These are phyloP conservation scores for Perizoma affinitatum DNA, from an alignment of 2,888 invertebrate species.

Conservation along the genomic window DNA sequence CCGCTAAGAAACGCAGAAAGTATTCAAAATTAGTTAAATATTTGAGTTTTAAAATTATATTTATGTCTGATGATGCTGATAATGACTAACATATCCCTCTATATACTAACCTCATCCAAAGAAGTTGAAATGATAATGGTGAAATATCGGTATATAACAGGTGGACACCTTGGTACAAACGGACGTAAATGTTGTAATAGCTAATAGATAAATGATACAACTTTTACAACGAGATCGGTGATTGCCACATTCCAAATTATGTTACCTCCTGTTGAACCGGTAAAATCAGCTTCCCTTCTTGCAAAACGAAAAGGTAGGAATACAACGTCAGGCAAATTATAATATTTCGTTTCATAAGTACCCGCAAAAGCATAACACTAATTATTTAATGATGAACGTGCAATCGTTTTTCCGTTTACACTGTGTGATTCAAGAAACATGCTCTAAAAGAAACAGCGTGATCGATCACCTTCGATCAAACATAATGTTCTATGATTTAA, in stretches of 20 bases:
- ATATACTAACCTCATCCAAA: too few relatives aligned
- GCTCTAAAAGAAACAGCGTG: too few relatives aligned
- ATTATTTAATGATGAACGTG: neutral
- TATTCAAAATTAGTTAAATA: too few relatives aligned
- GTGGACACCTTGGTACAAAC: neutral
- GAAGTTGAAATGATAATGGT: too few relatives aligned
- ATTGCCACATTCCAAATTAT: conserved; percentile 28
- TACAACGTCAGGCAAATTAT: conserved; percentile 27
- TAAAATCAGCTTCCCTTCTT: conserved; percentile 46
- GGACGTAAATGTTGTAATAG: conserved; percentile 2
- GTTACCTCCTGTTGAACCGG: conserved; percentile 31
- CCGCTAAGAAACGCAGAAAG: too few relatives aligned
- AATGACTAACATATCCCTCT: too few relatives aligned
- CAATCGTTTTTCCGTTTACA: neutral
- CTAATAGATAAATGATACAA: conserved; percentile 10
- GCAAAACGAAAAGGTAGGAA: conserved; percentile 36
- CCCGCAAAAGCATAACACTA: conserved; percentile 18
- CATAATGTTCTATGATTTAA: too few relatives aligned
- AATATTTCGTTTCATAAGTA: conserved; percentile 21
- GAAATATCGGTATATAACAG: too few relatives aligned
- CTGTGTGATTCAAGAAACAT: too few relatives aligned
- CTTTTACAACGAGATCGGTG: conserved; percentile 9
- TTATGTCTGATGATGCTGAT: too few relatives aligned
- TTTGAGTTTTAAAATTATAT: too few relatives aligned
- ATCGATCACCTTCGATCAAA: too few relatives aligned